Percentiles rank a stretch among this genome's conserved stretches.
These are phyloP conservation scores for Nasua narica DNA, from an alignment of 2,797 vertebrate species.

Conservation along the genomic window DNA sequence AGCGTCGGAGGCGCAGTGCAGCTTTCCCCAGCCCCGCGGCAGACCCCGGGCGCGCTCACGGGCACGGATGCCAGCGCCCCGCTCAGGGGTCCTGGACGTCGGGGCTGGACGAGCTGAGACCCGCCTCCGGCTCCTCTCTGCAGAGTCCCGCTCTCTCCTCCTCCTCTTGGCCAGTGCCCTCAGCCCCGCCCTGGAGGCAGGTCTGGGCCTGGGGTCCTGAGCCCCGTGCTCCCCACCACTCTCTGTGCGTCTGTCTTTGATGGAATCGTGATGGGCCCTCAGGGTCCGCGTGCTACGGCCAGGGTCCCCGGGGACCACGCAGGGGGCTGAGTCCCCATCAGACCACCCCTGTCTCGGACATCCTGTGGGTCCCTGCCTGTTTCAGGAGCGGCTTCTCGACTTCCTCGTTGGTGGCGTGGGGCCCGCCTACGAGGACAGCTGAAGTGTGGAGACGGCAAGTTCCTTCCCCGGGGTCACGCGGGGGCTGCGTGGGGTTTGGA, in stretches of 20 bases:
- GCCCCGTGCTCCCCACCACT: neutral
- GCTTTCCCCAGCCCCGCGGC: neutral
- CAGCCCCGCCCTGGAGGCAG: neutral
- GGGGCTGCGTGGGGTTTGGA: neutral
- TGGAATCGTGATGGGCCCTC: neutral
- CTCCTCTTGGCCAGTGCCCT: neutral
- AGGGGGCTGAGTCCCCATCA: neutral
- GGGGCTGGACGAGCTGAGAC: neutral
- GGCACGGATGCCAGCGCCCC: neutral
- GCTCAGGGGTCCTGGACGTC: fast-evolving
- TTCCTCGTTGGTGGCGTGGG: neutral
- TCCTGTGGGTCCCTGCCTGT: too few species aligned
- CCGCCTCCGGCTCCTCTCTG: neutral
- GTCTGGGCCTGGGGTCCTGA: neutral
- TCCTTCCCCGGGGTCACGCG: too few species aligned
- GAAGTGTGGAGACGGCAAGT: neutral
- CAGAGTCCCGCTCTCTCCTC: neutral
- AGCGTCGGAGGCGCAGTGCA: fast-evolving
- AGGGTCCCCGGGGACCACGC: neutral
- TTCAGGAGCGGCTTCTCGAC: neutral
- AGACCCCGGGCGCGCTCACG: too few species aligned
- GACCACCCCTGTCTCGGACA: neutral
- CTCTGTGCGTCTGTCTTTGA: neutral
- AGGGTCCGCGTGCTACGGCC: fast-evolving
- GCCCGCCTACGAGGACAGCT: neutral